These are phyloP conservation scores for Sphenopsis melanotis DNA, from an alignment of 2,797 vertebrate species.

Conservation along the genomic window DNA sequence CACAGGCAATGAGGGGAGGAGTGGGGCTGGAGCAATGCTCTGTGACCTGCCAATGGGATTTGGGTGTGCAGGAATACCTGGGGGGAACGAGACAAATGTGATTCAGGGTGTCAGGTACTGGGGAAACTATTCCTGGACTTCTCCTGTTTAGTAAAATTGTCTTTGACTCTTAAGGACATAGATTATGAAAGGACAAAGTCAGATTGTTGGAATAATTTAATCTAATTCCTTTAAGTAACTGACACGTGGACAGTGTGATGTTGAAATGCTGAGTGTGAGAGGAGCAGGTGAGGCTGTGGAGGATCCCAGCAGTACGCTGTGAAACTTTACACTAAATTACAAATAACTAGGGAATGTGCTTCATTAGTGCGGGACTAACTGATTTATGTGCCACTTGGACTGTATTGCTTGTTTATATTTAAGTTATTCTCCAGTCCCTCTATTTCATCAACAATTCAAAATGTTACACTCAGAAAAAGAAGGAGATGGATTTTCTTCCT, in stretches of 20 bases:
- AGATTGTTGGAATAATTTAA: background rate
- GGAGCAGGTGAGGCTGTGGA: background rate
- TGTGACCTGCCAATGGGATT: background rate
- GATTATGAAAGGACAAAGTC: background rate
- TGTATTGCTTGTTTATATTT: background rate
- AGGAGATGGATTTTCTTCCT: background rate
- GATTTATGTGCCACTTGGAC: background rate
- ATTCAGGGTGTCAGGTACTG: background rate
- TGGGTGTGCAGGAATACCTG: background rate
- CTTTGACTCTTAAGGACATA: background rate
- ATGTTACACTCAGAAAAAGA: background rate
- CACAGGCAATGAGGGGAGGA: accelerated
- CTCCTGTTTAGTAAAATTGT: background rate
- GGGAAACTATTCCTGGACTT: background rate
- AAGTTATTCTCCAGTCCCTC: background rate
- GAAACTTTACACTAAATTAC: background rate
- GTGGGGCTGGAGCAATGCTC: background rate
- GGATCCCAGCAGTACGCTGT: background rate
- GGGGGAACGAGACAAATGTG: accelerated
- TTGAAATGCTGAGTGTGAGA: background rate
- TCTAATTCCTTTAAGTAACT: background rate
- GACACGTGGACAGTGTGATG: background rate
- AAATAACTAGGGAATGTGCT: background rate
- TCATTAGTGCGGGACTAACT: background rate
- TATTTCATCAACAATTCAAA: background rate